Evolutionary conservation across 1,140 invertebrate genomes (phyloP), one percentile per base, ranked within the genome.

Genomic region (Sitodiplosis mosellana): DNA sequence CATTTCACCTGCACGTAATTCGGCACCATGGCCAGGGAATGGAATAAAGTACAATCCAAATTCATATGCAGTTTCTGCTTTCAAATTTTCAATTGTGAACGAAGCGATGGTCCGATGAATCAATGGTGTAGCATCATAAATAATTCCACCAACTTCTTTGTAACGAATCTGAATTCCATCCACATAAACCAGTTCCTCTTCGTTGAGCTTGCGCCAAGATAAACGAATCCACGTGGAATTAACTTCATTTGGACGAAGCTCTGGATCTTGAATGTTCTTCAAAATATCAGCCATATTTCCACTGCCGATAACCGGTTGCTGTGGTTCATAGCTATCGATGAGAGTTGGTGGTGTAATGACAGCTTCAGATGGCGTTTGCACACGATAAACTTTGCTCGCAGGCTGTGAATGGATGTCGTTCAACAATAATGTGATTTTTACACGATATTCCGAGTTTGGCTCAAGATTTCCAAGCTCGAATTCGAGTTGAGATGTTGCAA

Each of bases 401-500:
- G 81, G 81, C 47, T 76, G 78, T 38, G 81, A 81, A 5, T 77
- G 70, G 1, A 87, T 55, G 53, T 84, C 81, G 42, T 78, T 69
- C 15, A 88, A 61, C 17, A 80, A 76, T 2, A 88, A 70, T 14
- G 78, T 78, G 1, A 87, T 83, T 61, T 83, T 78, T 2, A 89
- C 74, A 59, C 78, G 81, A 57, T 92, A 92, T 20, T 77, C 71
- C 0, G 84, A 88, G 41, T 82, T 76, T 0, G 87, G 77, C 56
- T 79, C 72, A n/a, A 92, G 61, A 19, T 74, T 76, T 11, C 75
- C 71, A 15, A 91, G 58, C 53, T 87, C 76, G 60, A 90, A 87
- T 58, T 91, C 85, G 48, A 90, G 66, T 47, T 87, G 81, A 10
- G 80, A 76, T 5, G 83, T 87, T 2, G 83, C 82, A 45, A 92